Base-by-base conservation (phyloP, 2,797 vertebrate species). In the Vespertilio murinus region DNA sequence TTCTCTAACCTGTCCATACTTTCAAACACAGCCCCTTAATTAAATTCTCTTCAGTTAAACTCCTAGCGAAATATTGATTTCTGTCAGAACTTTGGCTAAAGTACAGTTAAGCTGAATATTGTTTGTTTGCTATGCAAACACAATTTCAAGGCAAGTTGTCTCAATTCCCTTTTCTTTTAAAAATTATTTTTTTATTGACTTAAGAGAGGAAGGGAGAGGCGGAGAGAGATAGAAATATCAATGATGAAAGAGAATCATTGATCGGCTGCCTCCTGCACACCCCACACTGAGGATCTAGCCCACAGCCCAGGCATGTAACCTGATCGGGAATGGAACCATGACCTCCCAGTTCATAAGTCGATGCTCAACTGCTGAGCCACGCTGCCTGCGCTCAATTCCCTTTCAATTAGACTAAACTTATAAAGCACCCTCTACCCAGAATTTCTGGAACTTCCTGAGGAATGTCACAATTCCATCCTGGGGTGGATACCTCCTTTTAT, bases 61-160 rank as follows among this genome's bases (percentile, higher is more conserved):
- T 18, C 4, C 28, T 70, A 82, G 40, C 4, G 2, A 61, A 77
- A 82, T 61, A 75, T 69, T 88, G 69, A 75, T 91, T 70, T 80
- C 61, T 91, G 33, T 52, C n/a, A 70, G 77, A 42, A 88, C 17
- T 81, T 87, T 69, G 54, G 71, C 69, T 81, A 18, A 52, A 61
- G 30, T 28, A 30, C 2, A 30, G 49, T 61, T 77, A 70, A 77
- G 13, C 70, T 75, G 75, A 82, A 69, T 77, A 75, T 22, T 64
- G 49, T 47, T 80, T 61, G 33, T 82, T 88, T 91, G 56, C 70
- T 82, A 42, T 45, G 89, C 22, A 70, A 91, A 73, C 61, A 82
- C 9, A 38, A 82, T 82, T 52, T 88, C 69, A 82, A 82, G 83
- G 61, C 23, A 82, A 59, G 30, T 40, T 73, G 54, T 77, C 59